Percentiles rank a stretch among this genome's conserved stretches.
Evolutionary conservation across 2,797 vertebrate species (phyloP).

Genomic region (Sebastes goodei): DNA sequence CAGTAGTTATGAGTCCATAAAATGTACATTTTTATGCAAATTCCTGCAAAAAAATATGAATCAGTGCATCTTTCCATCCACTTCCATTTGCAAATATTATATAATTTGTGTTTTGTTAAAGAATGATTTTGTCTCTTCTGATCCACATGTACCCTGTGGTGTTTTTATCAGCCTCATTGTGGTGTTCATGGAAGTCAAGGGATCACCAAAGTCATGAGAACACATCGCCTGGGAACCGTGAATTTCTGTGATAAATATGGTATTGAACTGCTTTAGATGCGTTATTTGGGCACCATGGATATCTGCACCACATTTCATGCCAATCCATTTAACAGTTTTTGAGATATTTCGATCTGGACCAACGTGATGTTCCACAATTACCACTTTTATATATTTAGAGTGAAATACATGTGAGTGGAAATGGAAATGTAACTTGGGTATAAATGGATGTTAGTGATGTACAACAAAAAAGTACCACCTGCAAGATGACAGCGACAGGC

Average conservation of each 20-base stretch:
- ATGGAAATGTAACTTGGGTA: not conserved
- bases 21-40: not conserved
- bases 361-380: not conserved
- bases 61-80: not conserved
- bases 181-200: too few relatives aligned
- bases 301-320: not conserved
- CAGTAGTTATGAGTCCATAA: not conserved
- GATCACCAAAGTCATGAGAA: too few relatives aligned
- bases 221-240: not conserved
- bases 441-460: not conserved
- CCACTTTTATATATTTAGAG: not conserved
- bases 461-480: slow-evolving; percentile 73
- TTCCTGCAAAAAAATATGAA: not conserved
- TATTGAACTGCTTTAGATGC: not conserved
- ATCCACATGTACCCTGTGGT: too few relatives aligned
- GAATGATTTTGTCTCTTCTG: not conserved
- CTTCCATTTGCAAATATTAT: not conserved
- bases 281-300: not conserved
- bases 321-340: not conserved
- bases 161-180: too few relatives aligned
- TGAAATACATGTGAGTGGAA: not conserved
- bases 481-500: slow-evolving; percentile 87
- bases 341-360: not conserved
- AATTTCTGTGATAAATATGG: not conserved
- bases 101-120: not conserved